Evolutionary conservation across 2,797 vertebrate genomes (phyloP).

Genomic region (Forpus xanthops): DNA sequence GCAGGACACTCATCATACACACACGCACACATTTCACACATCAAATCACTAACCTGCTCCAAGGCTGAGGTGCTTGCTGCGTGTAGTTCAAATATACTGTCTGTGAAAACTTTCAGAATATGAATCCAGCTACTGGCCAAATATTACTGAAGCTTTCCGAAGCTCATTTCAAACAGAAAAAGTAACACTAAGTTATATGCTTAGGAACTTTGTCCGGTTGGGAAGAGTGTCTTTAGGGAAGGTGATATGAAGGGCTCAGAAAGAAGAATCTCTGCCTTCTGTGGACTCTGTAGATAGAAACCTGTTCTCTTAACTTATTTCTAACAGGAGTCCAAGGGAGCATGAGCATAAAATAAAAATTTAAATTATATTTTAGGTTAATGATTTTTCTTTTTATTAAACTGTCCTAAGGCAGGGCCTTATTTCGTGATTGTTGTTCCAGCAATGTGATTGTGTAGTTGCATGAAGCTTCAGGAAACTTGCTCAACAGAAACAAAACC

Average conservation of each 20-base stretch:
- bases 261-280: background rate
- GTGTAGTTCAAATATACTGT: background rate
- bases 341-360: background rate
- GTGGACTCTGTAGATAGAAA: background rate
- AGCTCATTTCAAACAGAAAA: background rate
- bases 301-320: background rate
- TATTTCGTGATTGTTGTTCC: background rate
- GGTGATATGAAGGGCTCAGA: background rate
- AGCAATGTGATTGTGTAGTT: background rate
- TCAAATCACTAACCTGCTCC: background rate
- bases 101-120: background rate
- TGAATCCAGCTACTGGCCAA: constrained; percentile 1
- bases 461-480: background rate
- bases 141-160: background rate
- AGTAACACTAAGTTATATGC: background rate
- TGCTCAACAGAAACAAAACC: background rate
- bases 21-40: background rate
- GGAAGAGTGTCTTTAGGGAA: background rate
- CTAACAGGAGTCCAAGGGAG: background rate
- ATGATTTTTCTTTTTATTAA: background rate
- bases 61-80: background rate
- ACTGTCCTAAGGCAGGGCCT: background rate
- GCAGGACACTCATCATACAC: background rate
- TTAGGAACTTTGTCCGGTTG: background rate
- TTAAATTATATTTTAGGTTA: background rate